Conservation (phyloP, 2,113 vertebrate genomes). For the Rhinolophus sinicus region DNA sequence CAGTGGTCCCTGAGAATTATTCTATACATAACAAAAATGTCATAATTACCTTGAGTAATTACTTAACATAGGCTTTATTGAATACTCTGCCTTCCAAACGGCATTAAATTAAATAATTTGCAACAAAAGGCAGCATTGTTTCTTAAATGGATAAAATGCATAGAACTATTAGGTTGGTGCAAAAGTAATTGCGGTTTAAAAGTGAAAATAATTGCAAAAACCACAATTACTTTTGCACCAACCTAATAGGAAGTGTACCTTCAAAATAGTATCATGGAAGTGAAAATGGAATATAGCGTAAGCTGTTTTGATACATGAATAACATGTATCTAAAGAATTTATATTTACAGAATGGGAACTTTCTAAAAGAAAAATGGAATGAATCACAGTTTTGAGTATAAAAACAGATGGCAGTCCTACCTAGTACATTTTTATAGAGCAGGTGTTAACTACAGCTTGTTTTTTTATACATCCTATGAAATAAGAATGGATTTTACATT, state of each 20-base stretch:
- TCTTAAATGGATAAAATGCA: neutral
- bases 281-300: neutral
- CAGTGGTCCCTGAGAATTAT: neutral
- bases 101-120: neutral
- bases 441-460: neutral
- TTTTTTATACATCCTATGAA: neutral
- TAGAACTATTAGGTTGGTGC: neutral
- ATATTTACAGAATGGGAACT: conserved; percentile 48
- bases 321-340: neutral
- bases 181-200: no score
- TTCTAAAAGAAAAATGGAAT: conserved; percentile 25
- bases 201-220: no score
- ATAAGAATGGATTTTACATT: neutral
- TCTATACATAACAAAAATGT: neutral
- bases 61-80: neutral
- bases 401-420: neutral
- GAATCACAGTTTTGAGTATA: conserved; percentile 2
- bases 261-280: neutral
- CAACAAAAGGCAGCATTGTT: neutral
- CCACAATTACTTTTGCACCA: no score
- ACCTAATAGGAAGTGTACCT: neutral
- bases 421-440: neutral
- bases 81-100: neutral
- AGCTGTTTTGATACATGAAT: conserved; percentile 29
- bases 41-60: neutral